phyloP scores from a whole-genome alignment of 2,888 invertebrate genomes.

The Xanthorhoe spadicearia region DNA sequence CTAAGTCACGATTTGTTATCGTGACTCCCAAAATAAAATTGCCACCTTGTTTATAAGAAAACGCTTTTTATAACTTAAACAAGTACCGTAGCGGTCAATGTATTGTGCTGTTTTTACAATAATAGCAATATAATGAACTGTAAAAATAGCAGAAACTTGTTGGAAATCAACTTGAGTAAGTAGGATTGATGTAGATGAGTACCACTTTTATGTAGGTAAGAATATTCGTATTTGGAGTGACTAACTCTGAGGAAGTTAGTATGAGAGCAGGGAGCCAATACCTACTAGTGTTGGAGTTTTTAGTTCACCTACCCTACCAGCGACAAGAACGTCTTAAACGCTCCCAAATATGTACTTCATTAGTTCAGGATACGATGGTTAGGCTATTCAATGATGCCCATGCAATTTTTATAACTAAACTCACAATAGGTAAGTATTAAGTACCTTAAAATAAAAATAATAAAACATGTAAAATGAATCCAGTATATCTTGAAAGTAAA shows the following conservation, averaged over 20 bases:
- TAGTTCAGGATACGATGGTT: no score
- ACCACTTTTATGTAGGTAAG: no score
- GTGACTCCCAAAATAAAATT: slow-evolving; percentile 61
- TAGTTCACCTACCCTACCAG: no score
- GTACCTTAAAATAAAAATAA: not conserved
- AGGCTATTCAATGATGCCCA: not conserved
- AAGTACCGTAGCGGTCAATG: slow-evolving; percentile 35
- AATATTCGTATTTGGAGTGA: no score
- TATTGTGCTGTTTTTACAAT: slow-evolving; percentile 21
- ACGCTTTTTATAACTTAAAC: slow-evolving; percentile 40
- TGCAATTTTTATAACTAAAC: not conserved
- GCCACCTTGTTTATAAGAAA: slow-evolving; percentile 40
- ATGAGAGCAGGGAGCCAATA: no score
- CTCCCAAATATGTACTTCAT: no score
- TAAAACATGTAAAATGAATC: not conserved
- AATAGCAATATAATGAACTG: not conserved
- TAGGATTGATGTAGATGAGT: no score
- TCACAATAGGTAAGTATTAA: no score
- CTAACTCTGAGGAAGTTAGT: no score
- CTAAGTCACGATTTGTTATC: slow-evolving; percentile 67
- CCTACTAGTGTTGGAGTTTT: no score
- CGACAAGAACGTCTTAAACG: no score
- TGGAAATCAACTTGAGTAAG: not conserved
- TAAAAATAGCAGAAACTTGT: not conserved
- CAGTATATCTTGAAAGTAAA: slow-evolving; percentile 21